phyloP scores from a whole-genome alignment of 23 tunicate genomes.

The Ciona savignyi region DNA sequence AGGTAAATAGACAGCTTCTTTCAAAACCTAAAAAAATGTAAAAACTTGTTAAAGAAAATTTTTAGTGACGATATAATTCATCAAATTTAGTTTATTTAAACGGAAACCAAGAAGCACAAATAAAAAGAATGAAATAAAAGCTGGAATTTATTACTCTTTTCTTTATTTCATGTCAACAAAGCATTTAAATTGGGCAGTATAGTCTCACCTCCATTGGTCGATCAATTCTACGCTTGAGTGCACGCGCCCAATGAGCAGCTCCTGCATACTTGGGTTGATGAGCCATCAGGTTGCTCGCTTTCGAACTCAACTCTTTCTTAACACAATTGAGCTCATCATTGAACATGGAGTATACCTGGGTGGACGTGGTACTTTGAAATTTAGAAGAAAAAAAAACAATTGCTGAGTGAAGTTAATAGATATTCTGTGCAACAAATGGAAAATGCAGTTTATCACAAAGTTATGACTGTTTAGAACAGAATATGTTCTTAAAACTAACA shows the following conservation, averaged over 20 bases:
- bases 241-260: conserved; percentile 95
- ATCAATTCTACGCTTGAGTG: conserved; percentile 91
- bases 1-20: conserved; percentile 59
- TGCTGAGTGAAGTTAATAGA: background rate
- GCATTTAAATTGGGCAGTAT: too few relatives aligned
- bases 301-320: conserved; percentile 90
- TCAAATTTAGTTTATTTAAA: background rate
- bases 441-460: too few relatives aligned
- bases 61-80: background rate
- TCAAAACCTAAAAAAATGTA: conserved; percentile 33
- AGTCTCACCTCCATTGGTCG: conserved; percentile 97
- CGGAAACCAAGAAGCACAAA: background rate
- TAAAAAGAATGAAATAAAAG: too few relatives aligned
- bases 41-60: background rate
- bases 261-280: conserved; percentile 93
- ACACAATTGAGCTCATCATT: conserved; percentile 89
- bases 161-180: too few relatives aligned
- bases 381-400: background rate
- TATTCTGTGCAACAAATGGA: too few relatives aligned
- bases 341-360: conserved; percentile 78
- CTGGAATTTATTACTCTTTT: too few relatives aligned
- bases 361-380: background rate
- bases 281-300: conserved; percentile 64
- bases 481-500: too few relatives aligned
- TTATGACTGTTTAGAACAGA: too few relatives aligned